Evolutionary conservation across 2,888 invertebrate genomes (phyloP).

Genomic region (Platerodrilus igneus): DNA sequence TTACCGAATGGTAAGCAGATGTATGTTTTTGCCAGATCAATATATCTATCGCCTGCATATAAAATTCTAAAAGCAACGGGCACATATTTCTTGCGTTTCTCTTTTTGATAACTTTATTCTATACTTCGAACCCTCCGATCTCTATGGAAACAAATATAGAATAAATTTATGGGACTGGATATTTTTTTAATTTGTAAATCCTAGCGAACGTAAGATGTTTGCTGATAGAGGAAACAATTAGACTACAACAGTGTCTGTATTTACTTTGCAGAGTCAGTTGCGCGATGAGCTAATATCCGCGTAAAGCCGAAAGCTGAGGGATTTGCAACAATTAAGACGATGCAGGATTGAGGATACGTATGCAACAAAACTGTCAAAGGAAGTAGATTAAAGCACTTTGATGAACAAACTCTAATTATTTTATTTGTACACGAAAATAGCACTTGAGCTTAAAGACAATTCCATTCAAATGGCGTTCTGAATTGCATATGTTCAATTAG

Average conservation of each 20-base stretch:
- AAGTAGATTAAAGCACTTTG: no score
- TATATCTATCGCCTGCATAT: slow-evolving; percentile 32
- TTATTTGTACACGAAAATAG: no score
- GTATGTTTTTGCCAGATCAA: slow-evolving; percentile 31
- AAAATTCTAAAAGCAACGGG: slow-evolving; percentile 30
- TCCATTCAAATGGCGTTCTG: no score
- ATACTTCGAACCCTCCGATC: slow-evolving; percentile 28
- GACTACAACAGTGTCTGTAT: slow-evolving; percentile 5
- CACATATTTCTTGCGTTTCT: slow-evolving; percentile 33
- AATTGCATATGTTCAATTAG: no score
- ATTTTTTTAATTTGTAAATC: slow-evolving; percentile 20
- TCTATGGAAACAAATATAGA: slow-evolving; percentile 27
- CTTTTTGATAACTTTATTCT: slow-evolving; percentile 33
- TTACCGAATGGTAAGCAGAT: slow-evolving; percentile 36
- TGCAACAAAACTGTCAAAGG: no score
- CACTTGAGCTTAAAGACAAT: no score
- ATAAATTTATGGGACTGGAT: slow-evolving; percentile 28
- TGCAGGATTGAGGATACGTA: no score
- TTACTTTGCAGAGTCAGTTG: slow-evolving; percentile 9
- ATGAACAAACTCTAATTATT: no score
- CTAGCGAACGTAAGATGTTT: slow-evolving; percentile 16
- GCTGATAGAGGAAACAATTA: slow-evolving; percentile 3
- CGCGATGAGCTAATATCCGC: slow-evolving; percentile 9
- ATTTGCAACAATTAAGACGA: no score
- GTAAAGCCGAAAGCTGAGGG: slow-evolving; percentile 13